These are phyloP conservation scores for Tupiocoris notatus DNA, from an alignment of 2,888 invertebrate genomes.

Conservation along the genomic window DNA sequence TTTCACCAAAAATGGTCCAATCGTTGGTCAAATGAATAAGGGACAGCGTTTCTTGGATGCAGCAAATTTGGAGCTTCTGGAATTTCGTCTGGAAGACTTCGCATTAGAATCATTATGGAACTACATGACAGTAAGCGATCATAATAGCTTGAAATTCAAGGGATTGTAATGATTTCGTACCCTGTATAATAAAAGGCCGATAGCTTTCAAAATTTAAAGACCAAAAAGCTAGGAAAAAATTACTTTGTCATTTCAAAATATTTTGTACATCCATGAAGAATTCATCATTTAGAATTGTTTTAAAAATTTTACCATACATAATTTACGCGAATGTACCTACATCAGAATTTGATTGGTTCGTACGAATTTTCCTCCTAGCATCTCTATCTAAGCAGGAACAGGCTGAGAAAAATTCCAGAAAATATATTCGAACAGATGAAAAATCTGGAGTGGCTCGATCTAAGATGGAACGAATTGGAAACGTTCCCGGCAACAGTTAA, in stretches of 20 bases:
- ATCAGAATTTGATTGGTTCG: too few species aligned
- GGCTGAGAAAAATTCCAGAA: slow-evolving; percentile 58
- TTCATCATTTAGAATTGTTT: too few species aligned
- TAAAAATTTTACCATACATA: too few species aligned
- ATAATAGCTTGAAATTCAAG: too few species aligned
- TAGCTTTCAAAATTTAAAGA: too few species aligned
- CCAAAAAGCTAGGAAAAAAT: too few species aligned
- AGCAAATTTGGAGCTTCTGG: background rate
- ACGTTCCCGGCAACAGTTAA: slow-evolving; percentile 61
- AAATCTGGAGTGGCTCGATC: slow-evolving; percentile 64
- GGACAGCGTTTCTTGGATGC: background rate
- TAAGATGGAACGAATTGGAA: slow-evolving; percentile 62
- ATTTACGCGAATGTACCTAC: too few species aligned
- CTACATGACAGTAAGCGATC: background rate
- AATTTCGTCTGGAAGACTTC: background rate
- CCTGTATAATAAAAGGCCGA: too few species aligned
- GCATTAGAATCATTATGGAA: background rate
- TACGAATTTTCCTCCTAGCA: too few species aligned
- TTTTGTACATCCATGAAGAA: too few species aligned
- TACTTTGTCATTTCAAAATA: too few species aligned
- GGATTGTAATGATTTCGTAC: too few species aligned
- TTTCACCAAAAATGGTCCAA: background rate
- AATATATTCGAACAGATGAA: slow-evolving; percentile 57
- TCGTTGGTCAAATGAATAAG: background rate
- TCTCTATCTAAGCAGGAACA: slow-evolving; percentile 61